Percentiles rank a stretch among this genome's conserved stretches.
Conservation (phyloP, 30 jellyfish, hydroid and myxozoan species). For the Aurelia sp. region DNA sequence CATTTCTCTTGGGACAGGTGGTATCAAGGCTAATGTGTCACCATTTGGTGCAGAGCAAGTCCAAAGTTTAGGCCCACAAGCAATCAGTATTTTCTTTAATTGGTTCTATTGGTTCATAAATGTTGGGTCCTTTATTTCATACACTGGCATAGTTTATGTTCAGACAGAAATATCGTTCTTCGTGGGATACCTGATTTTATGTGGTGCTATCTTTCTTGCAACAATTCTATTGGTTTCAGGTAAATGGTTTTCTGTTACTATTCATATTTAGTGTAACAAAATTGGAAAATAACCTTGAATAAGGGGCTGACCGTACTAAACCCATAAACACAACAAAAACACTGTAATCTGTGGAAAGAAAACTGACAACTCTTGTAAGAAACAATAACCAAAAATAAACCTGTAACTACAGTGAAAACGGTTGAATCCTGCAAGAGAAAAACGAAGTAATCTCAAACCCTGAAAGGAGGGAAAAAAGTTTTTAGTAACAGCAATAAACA, state of each 20-base stretch:
- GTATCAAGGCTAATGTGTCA: slow-evolving; percentile 88
- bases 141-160: slow-evolving; percentile 74
- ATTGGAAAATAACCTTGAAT: too few relatives aligned
- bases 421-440: too few relatives aligned
- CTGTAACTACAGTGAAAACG: too few relatives aligned
- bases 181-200: slow-evolving; percentile 73
- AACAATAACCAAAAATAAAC: too few relatives aligned
- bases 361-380: too few relatives aligned
- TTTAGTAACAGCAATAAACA: too few relatives aligned
- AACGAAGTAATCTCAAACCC: too few relatives aligned
- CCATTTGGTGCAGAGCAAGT: slow-evolving; percentile 97
- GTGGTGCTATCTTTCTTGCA: slow-evolving; percentile 69
- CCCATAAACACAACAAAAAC: too few relatives aligned
- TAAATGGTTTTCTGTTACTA: background rate
- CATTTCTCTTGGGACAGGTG: slow-evolving; percentile 91
- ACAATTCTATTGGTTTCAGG: slow-evolving; percentile 34
- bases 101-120: slow-evolving; percentile 95
- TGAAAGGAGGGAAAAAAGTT: too few relatives aligned
- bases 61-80: slow-evolving; percentile 69
- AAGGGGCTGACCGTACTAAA: too few relatives aligned
- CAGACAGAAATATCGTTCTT: slow-evolving; percentile 74
- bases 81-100: slow-evolving; percentile 78
- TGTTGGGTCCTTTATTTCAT: slow-evolving; percentile 87
- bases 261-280: too few relatives aligned
- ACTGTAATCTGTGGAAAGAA: too few relatives aligned